phyloP scores from a whole-genome alignment of 2,888 invertebrate species.

The Machimus rusticus region DNA sequence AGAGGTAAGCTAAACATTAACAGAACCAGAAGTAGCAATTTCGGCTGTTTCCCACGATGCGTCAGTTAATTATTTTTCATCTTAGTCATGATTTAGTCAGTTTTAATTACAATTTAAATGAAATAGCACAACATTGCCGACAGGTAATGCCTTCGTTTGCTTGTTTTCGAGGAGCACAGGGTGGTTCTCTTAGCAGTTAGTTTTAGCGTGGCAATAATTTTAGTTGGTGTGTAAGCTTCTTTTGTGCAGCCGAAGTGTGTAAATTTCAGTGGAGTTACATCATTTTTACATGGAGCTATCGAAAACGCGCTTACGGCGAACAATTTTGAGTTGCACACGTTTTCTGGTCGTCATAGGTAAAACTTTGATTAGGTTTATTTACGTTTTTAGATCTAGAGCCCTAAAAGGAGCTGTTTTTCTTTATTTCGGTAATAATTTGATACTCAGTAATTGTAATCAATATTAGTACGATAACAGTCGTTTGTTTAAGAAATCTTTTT shows the following conservation, averaged over 20 bases:
- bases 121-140: background rate
- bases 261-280: background rate
- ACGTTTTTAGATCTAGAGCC: background rate
- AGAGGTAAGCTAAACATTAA: background rate
- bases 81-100: background rate
- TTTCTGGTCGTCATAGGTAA: slow-evolving; percentile 45
- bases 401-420: slow-evolving; percentile 5
- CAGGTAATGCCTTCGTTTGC: background rate
- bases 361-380: background rate
- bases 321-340: background rate
- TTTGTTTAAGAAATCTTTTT: slow-evolving; percentile 9
- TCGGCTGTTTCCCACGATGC: background rate
- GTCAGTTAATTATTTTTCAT: background rate
- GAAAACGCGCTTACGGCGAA: background rate
- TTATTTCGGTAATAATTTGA: slow-evolving; percentile 30
- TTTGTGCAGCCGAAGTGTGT: background rate
- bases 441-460: slow-evolving; percentile 45
- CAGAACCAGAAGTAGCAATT: background rate
- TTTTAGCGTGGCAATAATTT: background rate
- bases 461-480: slow-evolving; percentile 20
- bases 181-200: background rate
- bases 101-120: background rate
- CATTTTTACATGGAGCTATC: background rate
- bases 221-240: slow-evolving; percentile 4
- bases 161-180: background rate